A percentile compares a stretch with the other conserved stretches of the same genome.
Evolutionary conservation across 1,140 invertebrate species (phyloP).

Genomic region (Lanistes nyassanus): DNA sequence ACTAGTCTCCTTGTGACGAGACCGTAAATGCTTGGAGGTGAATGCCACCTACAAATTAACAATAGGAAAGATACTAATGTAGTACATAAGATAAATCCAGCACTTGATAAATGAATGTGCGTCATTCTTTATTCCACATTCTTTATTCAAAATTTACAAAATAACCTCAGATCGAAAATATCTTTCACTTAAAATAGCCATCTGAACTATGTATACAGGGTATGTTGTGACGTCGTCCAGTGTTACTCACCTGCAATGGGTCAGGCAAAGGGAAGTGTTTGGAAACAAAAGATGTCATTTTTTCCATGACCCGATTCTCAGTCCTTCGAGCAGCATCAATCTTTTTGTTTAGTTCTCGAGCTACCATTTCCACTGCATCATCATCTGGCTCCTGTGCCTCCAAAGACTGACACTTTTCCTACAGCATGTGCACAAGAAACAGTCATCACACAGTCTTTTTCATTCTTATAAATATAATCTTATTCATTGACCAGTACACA

Average conservation of each 20-base stretch:
- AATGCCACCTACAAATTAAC: not conserved
- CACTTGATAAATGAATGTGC: not conserved
- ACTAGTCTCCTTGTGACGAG: not conserved
- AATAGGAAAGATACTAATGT: not conserved
- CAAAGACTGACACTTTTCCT: conserved; percentile 11
- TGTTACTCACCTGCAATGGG: not conserved
- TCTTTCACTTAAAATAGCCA: not conserved
- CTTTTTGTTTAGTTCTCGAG: conserved; percentile 21
- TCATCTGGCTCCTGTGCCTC: conserved; percentile 5
- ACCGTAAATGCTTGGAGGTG: conserved; percentile 10
- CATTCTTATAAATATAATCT: not conserved
- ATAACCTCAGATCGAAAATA: not conserved
- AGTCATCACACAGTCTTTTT: not conserved
- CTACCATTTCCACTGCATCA: conserved; percentile 22
- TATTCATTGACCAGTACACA: not conserved
- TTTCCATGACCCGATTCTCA: conserved; percentile 19
- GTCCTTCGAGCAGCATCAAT: conserved; percentile 20
- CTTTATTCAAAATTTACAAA: not conserved
- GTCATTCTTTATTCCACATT: not conserved
- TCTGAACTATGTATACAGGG: not conserved
- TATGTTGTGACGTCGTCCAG: not conserved
- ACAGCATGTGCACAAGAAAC: not conserved
- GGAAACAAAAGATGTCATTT: conserved; percentile 20
- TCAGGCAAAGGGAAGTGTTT: conserved; percentile 20
- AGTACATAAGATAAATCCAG: not conserved